phyloP scores from a whole-genome alignment of 2,888 invertebrate genomes.

The Pilophorus perplexus region DNA sequence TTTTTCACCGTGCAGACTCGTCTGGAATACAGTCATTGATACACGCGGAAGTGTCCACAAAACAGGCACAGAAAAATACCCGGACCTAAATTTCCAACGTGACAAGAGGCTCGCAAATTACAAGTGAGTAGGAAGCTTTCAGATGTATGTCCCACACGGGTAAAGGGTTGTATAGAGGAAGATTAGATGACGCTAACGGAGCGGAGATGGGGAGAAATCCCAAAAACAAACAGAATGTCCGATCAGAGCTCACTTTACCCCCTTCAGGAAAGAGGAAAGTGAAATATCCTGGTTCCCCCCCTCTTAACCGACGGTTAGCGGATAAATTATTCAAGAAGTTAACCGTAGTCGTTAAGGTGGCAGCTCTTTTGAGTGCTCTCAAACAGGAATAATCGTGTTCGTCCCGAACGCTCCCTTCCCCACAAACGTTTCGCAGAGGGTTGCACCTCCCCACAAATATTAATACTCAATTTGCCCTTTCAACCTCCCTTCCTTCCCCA shows the following conservation, averaged over 20 bases:
- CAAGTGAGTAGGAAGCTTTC: too few species aligned
- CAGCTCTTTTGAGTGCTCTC: constrained; percentile 31
- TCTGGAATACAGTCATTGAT: too few species aligned
- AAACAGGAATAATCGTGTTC: constrained; percentile 37
- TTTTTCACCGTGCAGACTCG: too few species aligned
- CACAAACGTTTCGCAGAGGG: too few species aligned
- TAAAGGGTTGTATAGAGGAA: background rate
- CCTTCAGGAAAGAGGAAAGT: constrained; percentile 1
- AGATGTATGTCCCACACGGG: too few species aligned
- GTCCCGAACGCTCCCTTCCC: constrained; percentile 3
- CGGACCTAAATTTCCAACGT: too few species aligned
- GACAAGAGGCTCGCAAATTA: too few species aligned
- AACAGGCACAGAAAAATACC: too few species aligned
- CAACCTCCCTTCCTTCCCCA: constrained; percentile 11
- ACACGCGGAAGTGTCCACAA: background rate
- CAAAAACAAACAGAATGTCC: constrained; percentile 31
- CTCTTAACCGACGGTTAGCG: too few species aligned
- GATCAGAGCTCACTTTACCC: constrained; percentile 8
- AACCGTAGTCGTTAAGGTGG: constrained; percentile 41
- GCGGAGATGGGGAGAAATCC: background rate
- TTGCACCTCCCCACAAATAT: constrained; percentile 30
- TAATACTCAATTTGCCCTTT: constrained; percentile 41
- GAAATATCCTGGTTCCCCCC: constrained; percentile 2
- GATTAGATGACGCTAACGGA: background rate
- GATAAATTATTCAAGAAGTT: constrained; percentile 40